Evolutionary conservation across 2,113 vertebrate genomes (phyloP).

Genomic region (Pelmatolapia mariae): DNA sequence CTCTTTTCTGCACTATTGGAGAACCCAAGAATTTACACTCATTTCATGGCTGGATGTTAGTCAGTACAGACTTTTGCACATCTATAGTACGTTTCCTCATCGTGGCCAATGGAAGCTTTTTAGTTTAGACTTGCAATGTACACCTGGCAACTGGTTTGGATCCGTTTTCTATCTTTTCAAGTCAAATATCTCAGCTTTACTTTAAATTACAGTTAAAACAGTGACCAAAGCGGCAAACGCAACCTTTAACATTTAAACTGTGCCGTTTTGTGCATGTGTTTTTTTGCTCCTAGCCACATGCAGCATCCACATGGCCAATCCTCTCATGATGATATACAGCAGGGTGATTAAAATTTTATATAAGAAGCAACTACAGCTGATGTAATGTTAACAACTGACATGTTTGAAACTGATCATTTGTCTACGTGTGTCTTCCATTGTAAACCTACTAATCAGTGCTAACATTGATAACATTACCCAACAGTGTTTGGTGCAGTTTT

Average conservation of each 20-base stretch:
- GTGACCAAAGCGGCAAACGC: background rate
- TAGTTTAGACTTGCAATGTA: background rate
- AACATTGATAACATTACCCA: accelerated
- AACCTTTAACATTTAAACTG: background rate
- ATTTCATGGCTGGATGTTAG: background rate
- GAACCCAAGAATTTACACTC: background rate
- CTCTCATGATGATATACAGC: background rate
- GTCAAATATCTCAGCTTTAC: background rate
- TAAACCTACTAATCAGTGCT: accelerated
- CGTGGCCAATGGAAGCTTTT: background rate
- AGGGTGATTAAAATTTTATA: background rate
- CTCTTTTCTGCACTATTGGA: background rate
- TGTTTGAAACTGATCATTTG: background rate
- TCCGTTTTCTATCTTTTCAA: background rate
- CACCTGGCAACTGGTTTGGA: background rate
- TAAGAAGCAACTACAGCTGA: background rate
- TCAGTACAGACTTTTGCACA: background rate
- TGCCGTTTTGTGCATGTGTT: background rate
- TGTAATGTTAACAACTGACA: background rate
- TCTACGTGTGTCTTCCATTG: background rate
- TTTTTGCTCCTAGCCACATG: background rate
- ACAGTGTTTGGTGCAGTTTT: background rate
- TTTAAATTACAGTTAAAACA: background rate
- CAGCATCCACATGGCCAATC: background rate
- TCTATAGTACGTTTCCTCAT: background rate